Percentiles rank a stretch among this genome's conserved stretches.
Evolutionary conservation across 2,888 invertebrate species (phyloP).

Genomic region (Xestia sexstrigata): DNA sequence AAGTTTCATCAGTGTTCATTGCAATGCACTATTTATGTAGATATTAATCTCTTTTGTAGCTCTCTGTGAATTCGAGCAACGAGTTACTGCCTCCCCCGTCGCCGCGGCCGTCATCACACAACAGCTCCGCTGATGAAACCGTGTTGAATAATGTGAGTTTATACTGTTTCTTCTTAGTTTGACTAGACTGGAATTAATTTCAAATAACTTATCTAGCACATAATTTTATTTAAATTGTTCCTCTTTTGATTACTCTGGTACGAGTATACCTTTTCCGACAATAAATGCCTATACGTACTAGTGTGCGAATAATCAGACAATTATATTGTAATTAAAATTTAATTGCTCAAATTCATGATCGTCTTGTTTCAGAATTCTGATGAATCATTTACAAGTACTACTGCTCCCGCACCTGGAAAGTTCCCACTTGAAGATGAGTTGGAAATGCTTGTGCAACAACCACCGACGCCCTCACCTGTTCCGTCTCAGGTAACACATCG

Average conservation of each 20-base stretch:
- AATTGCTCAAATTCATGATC: slow-evolving; percentile 14
- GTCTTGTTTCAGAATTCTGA: slow-evolving; percentile 81
- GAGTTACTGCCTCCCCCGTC: slow-evolving; percentile 86
- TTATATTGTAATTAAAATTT: not conserved
- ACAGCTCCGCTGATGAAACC: slow-evolving; percentile 84
- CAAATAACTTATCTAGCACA: not conserved
- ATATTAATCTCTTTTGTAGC: slow-evolving; percentile 63
- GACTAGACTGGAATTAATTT: no score
- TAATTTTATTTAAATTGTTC: not conserved
- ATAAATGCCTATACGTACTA: not conserved
- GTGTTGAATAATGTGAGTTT: slow-evolving; percentile 79
- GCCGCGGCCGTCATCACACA: slow-evolving; percentile 86
- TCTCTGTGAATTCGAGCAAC: slow-evolving; percentile 84
- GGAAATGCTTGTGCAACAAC: slow-evolving; percentile 79
- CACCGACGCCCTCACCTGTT: slow-evolving; percentile 85
- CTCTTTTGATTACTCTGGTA: not conserved
- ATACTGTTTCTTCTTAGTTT: not conserved
- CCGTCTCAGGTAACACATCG: slow-evolving; percentile 81
- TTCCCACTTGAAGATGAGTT: slow-evolving; percentile 88
- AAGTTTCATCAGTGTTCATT: not conserved
- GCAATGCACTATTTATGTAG: slow-evolving; percentile 4
- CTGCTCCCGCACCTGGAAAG: slow-evolving; percentile 85
- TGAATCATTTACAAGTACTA: slow-evolving; percentile 88
- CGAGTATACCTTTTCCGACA: not conserved
- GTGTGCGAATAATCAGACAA: not conserved